Evolutionary conservation across 2,888 invertebrate genomes (phyloP), one percentile per base, ranked within the genome.

Genomic region (Hetaerina titia): DNA sequence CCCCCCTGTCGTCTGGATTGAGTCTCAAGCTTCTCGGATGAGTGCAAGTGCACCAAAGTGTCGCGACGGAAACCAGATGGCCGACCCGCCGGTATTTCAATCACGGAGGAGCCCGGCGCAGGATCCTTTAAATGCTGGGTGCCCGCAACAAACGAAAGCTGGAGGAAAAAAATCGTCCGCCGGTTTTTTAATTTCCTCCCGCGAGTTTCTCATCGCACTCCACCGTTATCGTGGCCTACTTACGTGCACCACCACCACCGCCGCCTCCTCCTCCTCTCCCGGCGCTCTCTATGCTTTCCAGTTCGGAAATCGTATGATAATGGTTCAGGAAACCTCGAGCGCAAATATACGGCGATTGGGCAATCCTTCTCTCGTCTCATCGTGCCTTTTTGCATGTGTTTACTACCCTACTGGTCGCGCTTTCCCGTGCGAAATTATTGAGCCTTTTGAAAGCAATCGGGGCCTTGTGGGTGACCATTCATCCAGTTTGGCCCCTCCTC

Each of bases 161-260:
- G 69, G n/a, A 57, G 63, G 45, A 45, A 19, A 69, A 69, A 69
- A 64, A 69, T 92, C 92, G 92, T 74, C 92, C 56, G 64, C 64
- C 92, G 25, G 64, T 92, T 90, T 92, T 69, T 92, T 69, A 92
- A 92, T 74, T 92, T 92, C 92, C 69, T 92, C 92, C 92, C 92
- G 92, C 81, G 81, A 31, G 81, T 92, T 92, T 92, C 69, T 92
- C 69, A 74, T 92, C 92, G 69, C 74, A 25, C 92, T 31, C 92
- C 92, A 57, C 69, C 92, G 92, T 92, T 74, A 74, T 69, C 74
- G 69, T 92, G 92, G 64, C 92, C 92, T 64, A 92, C 92, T 92
- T 92, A 92, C 17, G 69, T 60, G 22, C 45, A n/a, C 92, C 64
- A 45, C 92, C 63, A 69, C 45, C 92, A 69, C 69, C 58, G 81